These are phyloP conservation scores for Athalia rosae DNA, from an alignment of 2,888 invertebrate species.

Conservation along the genomic window DNA sequence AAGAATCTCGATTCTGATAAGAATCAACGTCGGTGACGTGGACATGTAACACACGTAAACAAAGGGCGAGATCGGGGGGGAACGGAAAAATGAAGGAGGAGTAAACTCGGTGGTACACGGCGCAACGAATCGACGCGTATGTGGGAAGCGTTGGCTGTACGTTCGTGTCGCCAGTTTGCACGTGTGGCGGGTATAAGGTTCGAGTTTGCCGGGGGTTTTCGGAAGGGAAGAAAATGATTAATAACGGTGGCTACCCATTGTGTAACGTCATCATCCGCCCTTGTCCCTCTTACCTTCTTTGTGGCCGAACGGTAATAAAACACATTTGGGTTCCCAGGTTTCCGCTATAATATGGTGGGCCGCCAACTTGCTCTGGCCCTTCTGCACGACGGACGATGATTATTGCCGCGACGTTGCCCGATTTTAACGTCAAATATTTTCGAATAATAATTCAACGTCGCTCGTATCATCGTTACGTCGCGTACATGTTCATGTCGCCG, in stretches of 20 bases:
- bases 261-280: constrained; percentile 48
- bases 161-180: constrained; percentile 18
- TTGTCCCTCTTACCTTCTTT: constrained; percentile 36
- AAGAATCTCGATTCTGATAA: constrained; percentile 44
- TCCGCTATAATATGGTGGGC: constrained; percentile 35
- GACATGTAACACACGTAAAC: neutral
- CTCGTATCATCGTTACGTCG: neutral
- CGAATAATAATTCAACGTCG: neutral
- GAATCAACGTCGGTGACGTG: constrained; percentile 36
- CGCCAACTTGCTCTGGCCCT: constrained; percentile 32
- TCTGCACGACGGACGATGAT: constrained; percentile 42
- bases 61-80: constrained; percentile 35
- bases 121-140: constrained; percentile 20
- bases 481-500: neutral
- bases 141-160: neutral
- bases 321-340: constrained; percentile 55
- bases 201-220: constrained; percentile 33
- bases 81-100: constrained; percentile 14
- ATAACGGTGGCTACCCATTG: constrained; percentile 59
- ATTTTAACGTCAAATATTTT: constrained; percentile 18
- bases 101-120: constrained; percentile 27
- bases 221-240: constrained; percentile 57
- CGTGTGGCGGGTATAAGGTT: constrained; percentile 16
- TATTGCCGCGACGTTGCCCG: constrained; percentile 33
- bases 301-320: constrained; percentile 60